Evolutionary conservation across 2,113 vertebrate genomes (phyloP).

Genomic region (Cochlearius cochlearius): DNA sequence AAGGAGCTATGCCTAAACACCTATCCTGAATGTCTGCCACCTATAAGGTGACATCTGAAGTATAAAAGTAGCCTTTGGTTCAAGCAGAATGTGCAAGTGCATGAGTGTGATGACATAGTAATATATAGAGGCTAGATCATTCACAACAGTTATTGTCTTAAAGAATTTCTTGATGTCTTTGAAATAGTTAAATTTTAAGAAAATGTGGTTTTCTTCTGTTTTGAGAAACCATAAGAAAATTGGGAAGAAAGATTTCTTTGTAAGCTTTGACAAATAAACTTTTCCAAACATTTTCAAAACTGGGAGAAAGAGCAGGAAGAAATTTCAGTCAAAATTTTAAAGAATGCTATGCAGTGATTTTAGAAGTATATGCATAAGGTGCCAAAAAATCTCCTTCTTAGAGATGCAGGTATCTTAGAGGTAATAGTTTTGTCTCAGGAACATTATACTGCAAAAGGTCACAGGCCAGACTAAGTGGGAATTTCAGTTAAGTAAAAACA

Average conservation of each 20-base stretch:
- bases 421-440: not conserved
- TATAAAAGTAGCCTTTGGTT: not conserved
- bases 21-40: not conserved
- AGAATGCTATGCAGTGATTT: not conserved
- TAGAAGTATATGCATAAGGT: not conserved
- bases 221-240: not conserved
- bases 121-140: not conserved
- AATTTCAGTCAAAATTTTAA: not conserved
- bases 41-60: not conserved
- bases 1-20: rapidly evolving
- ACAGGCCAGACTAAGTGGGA: not conserved
- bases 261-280: not conserved
- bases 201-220: not conserved
- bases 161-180: not conserved
- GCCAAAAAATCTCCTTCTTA: not conserved
- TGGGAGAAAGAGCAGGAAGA: not conserved
- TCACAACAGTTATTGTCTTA: not conserved
- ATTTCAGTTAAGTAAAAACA: not conserved
- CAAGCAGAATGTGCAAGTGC: not conserved
- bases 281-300: not conserved
- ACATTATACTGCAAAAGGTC: not conserved
- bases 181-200: not conserved
- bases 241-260: not conserved
- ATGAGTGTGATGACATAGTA: not conserved
- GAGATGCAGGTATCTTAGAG: not conserved